Evolutionary conservation across 1,140 invertebrate species (phyloP), one percentile per base, ranked within the genome.

Genomic region (Lithobius niger): DNA sequence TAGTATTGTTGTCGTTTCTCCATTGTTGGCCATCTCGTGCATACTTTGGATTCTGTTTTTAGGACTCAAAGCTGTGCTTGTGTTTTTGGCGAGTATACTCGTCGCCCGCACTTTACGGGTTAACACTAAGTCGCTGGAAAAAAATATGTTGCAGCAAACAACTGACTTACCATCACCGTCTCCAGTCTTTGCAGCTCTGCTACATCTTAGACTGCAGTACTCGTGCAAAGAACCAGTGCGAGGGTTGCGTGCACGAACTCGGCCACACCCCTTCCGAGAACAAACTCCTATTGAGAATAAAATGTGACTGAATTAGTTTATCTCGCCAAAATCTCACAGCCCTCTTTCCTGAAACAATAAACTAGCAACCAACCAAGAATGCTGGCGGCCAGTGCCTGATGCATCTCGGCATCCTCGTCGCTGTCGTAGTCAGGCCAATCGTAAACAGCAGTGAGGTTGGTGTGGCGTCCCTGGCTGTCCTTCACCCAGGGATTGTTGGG

Each of bases 371-470:
- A 59, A 19, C 66, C 68, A 21, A 67, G 43, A 10, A 67, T 55
- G 59, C 61, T 66, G 15, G 67, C 62, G 26, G 64, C 65, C 22
- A 66, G 24, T 22, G 61, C 62, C 57, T 58, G 52, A 26, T 65
- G 62, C 16, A 65, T 58, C 54, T 67, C 62, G 42, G 54, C 60
- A 59, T 77, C 76, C 56, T 79, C 76, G 63, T 81, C 78, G 40
- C 75, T 77, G 58, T 79, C 78, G 57, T 70, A 69, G 60, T 76
- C 75, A 21, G 79, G 78, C 79, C 79, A 81, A 61, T 81, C 77
- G 58, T 77, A 74, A 21, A 80, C 69, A 25, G 77, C 71, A 63
- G 70, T 71, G 54, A 82, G 66, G 59, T 77, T 78, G 18, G 73
- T 73, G 59, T 79, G 77, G 25, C 73, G 65, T 43, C 76, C 76